A percentile compares a stretch with the other conserved stretches of the same genome.
phyloP scores from a whole-genome alignment of 2,888 invertebrate species.

The Callosobruchus maculatus region DNA sequence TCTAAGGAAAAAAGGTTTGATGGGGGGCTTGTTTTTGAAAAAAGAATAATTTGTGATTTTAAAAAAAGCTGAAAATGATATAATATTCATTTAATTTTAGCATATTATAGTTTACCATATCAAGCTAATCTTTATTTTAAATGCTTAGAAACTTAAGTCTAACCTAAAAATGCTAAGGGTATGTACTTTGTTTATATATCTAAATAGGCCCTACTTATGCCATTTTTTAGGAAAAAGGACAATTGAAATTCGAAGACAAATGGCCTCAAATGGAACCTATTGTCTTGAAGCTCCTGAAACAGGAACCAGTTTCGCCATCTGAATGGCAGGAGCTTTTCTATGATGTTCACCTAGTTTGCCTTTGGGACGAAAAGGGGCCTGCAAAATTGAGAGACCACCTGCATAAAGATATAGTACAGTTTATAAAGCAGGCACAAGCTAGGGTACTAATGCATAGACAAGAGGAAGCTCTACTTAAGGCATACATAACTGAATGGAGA shows the following conservation, averaged over 20 bases:
- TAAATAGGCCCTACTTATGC: background rate
- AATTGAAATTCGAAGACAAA: constrained; percentile 89
- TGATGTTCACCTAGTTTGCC: constrained; percentile 90
- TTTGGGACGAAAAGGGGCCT: constrained; percentile 96
- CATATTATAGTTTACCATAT: background rate
- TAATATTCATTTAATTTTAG: background rate
- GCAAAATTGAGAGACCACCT: constrained; percentile 83
- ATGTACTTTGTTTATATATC: background rate
- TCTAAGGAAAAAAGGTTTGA: background rate
- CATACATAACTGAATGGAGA: constrained; percentile 97
- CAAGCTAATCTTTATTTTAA: background rate
- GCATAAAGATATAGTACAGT: constrained; percentile 88
- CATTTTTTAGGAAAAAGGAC: constrained; percentile 65
- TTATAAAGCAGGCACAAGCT: constrained; percentile 88
- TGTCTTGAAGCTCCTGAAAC: constrained; percentile 88
- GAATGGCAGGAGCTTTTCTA: constrained; percentile 99
- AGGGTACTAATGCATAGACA: constrained; percentile 88
- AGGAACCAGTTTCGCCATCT: constrained; percentile 86
- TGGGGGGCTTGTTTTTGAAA: background rate
- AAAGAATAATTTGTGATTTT: background rate
- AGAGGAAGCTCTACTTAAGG: constrained; percentile 91
- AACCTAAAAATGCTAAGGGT: background rate
- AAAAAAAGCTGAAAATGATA: background rate
- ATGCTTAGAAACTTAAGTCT: background rate
- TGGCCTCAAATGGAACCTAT: constrained; percentile 95